phyloP scores from a whole-genome alignment of 2,113 vertebrate species.

The Mionectes macconnelli region DNA sequence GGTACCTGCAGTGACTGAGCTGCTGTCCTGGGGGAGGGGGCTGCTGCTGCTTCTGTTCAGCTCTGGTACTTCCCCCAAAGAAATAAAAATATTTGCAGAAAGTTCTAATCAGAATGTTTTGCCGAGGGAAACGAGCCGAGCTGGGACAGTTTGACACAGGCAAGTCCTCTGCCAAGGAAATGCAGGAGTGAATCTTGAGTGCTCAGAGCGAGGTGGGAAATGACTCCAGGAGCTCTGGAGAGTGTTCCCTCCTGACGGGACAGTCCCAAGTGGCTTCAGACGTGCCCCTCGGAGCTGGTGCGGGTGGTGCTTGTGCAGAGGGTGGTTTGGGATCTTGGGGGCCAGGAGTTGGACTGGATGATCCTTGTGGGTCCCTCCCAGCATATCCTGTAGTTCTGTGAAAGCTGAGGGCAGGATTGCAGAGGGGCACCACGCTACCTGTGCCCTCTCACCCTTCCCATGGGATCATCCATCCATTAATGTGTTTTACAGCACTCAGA shows the following conservation, averaged over 20 bases:
- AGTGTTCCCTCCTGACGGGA: background rate
- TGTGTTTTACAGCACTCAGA: background rate
- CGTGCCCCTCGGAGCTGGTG: background rate
- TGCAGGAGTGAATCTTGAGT: background rate
- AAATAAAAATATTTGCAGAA: background rate
- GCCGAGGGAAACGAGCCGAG: background rate
- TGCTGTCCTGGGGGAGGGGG: background rate
- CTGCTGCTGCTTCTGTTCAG: background rate
- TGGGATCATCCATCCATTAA: rapidly evolving
- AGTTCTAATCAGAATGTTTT: background rate
- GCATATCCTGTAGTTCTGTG: too few species aligned
- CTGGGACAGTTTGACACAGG: background rate
- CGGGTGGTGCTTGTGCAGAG: background rate
- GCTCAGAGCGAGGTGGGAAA: background rate
- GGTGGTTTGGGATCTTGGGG: background rate
- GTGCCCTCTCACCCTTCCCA: rapidly evolving
- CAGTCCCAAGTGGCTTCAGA: background rate
- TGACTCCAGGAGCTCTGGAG: background rate
- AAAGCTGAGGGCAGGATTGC: rapidly evolving
- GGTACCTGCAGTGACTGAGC: background rate
- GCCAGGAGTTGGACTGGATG: too few species aligned
- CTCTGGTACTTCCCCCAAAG: background rate
- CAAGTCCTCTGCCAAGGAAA: background rate
- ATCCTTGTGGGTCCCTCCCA: too few species aligned
- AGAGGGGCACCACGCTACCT: rapidly evolving